Evolutionary conservation across 2,113 vertebrate species (phyloP), one percentile per base, ranked within the genome.

Genomic region (Scopus umbretta): DNA sequence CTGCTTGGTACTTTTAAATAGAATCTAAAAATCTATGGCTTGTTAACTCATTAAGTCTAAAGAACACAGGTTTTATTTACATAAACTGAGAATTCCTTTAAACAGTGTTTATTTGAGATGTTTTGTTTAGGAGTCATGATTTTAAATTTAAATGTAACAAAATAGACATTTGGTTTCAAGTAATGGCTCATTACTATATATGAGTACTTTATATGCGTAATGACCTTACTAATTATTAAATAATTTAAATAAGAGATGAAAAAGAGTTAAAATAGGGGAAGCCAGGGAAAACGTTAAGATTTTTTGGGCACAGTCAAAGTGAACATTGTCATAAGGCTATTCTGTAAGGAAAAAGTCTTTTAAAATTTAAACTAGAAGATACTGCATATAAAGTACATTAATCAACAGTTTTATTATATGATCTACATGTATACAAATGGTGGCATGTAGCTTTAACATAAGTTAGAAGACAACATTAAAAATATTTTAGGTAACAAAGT

Each of bases 311-410:
- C 6, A 85, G 21, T 38, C 7, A 19, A 5, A 52, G 9, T 56
- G 16, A 80, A 49, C 12, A 26, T 14, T 40, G 4, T 34, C 36
- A 8, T 23, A 65, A 59, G 16, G 14, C 9, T 7, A 74, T 56
- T 62, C 6, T 1, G 0, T 23, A 20, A 26, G 66, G 20, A 79
- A 88, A 70, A 43, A 1, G 3, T 10, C 6, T 70, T 49, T 4
- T 23, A 59, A 53, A 36, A 8, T 34, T 43, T 62, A 15, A 82
- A 34, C 4, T 59, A 45, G 6, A 67, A 67, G 67, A 49, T 40
- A 13, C 7, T 34, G 32, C 50, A 5, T n/a, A 32, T 68, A 45
- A 72, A 49, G 10, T 76, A n/a, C 0, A 50, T 10, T 17, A 65
- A 63, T n/a, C 19, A 84, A 10, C 2, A 27, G 30, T 34, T 90